A percentile compares a stretch with the other conserved stretches of the same genome.
phyloP scores from a whole-genome alignment of 2,888 invertebrate genomes.

The Apeira syringaria region DNA sequence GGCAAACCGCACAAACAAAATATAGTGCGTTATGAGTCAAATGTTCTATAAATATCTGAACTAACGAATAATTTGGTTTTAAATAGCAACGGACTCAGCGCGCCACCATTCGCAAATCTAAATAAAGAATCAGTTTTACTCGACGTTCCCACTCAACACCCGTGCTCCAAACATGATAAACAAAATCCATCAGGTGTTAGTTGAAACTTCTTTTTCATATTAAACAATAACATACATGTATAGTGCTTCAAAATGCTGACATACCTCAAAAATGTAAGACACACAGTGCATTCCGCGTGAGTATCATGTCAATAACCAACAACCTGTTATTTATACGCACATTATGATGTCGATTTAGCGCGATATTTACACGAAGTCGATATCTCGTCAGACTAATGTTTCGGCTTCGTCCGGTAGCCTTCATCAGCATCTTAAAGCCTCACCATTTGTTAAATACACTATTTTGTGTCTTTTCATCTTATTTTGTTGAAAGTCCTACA shows the following conservation, averaged over 20 bases:
- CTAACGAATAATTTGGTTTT: slow-evolving; percentile 43
- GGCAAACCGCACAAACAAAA: slow-evolving; percentile 1
- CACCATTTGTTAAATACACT: too few relatives aligned
- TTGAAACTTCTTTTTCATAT: slow-evolving; percentile 10
- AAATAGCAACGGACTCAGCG: slow-evolving; percentile 42
- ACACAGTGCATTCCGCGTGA: slow-evolving; percentile 13
- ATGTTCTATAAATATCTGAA: slow-evolving; percentile 40
- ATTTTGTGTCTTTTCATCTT: too few relatives aligned
- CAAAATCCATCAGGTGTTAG: too few relatives aligned
- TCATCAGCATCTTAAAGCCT: too few relatives aligned
- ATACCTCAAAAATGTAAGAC: slow-evolving; percentile 60
- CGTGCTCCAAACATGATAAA: slow-evolving; percentile 39
- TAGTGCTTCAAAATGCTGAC: slow-evolving; percentile 46
- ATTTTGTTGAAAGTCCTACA: too few relatives aligned
- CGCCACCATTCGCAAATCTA: slow-evolving; percentile 48
- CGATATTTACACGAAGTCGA: too few relatives aligned
- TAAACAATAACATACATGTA: too few relatives aligned
- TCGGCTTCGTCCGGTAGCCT: too few relatives aligned
- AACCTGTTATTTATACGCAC: too few relatives aligned
- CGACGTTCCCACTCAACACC: slow-evolving; percentile 42
- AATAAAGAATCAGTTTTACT: slow-evolving; percentile 59
- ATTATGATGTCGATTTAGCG: too few relatives aligned
- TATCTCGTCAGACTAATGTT: too few relatives aligned
- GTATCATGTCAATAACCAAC: slow-evolving; percentile 21
- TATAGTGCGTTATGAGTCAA: slow-evolving; percentile 34